Conservation (phyloP, 2,888 invertebrate genomes). For the Harpalus rubripes region DNA sequence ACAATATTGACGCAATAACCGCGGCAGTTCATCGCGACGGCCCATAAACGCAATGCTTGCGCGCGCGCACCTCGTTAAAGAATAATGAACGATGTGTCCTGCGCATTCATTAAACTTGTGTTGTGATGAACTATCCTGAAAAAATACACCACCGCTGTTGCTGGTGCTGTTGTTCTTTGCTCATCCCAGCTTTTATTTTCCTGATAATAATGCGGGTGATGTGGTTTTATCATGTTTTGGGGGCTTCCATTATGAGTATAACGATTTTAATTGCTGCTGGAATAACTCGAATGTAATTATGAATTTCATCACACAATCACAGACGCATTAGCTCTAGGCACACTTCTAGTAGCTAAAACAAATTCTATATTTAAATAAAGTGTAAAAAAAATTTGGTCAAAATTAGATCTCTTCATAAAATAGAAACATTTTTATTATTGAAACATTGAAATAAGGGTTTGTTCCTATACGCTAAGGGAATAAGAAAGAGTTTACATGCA, state of each 20-base stretch:
- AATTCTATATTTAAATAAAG: too few species aligned
- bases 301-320: slow-evolving; percentile 12
- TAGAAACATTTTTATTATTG: too few species aligned
- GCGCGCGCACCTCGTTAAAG: slow-evolving; percentile 52
- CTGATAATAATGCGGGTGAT: slow-evolving; percentile 3
- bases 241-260: slow-evolving; percentile 25
- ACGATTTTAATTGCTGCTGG: slow-evolving; percentile 26
- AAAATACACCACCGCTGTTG: slow-evolving; percentile 16
- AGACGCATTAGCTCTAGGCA: too few species aligned
- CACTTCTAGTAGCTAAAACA: too few species aligned
- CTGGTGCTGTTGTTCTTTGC: slow-evolving; percentile 32
- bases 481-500: too few species aligned
- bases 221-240: slow-evolving; percentile 27
- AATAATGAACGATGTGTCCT: slow-evolving; percentile 59
- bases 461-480: too few species aligned
- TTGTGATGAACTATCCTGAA: slow-evolving; percentile 55
- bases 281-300: slow-evolving; percentile 34
- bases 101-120: slow-evolving; percentile 58
- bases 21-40: slow-evolving; percentile 62
- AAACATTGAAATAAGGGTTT: too few species aligned
- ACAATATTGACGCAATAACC: slow-evolving; percentile 71
- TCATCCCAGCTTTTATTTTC: background rate
- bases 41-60: slow-evolving; percentile 57
- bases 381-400: too few species aligned
- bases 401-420: too few species aligned